These are phyloP conservation scores for Caretta caretta DNA, from an alignment of 2,113 vertebrate genomes.

Conservation along the genomic window DNA sequence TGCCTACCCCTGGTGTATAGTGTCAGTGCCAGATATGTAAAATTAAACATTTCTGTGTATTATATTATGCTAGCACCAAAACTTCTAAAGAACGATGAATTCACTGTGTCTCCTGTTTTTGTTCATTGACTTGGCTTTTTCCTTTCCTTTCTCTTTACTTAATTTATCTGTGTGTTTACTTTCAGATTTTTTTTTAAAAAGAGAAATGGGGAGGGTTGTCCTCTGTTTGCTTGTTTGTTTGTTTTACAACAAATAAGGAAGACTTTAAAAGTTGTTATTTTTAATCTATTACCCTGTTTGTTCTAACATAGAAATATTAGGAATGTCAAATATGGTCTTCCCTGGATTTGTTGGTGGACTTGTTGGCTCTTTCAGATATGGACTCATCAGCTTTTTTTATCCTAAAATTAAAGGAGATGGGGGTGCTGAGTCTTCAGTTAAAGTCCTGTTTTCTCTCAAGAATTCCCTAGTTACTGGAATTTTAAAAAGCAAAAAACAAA, in stretches of 20 bases:
- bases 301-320: neutral
- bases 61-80: neutral
- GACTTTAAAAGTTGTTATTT: neutral
- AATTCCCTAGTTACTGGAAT: neutral
- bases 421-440: neutral
- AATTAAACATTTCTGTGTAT: neutral
- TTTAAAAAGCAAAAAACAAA: neutral
- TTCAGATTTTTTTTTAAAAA: neutral
- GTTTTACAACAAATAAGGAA: neutral
- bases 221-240: neutral
- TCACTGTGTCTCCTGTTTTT: neutral
- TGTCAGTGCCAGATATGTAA: neutral
- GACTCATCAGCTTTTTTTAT: neutral
- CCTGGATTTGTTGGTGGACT: neutral
- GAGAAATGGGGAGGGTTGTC: neutral
- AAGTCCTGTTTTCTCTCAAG: rapidly evolving
- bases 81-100: neutral
- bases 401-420: neutral
- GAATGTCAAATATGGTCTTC: neutral
- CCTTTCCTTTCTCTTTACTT: neutral
- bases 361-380: neutral
- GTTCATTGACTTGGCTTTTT: neutral
- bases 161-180: neutral
- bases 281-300: neutral
- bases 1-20: neutral